phyloP scores from a whole-genome alignment of 2,797 vertebrate species.

The Loris lydekkerianus region DNA sequence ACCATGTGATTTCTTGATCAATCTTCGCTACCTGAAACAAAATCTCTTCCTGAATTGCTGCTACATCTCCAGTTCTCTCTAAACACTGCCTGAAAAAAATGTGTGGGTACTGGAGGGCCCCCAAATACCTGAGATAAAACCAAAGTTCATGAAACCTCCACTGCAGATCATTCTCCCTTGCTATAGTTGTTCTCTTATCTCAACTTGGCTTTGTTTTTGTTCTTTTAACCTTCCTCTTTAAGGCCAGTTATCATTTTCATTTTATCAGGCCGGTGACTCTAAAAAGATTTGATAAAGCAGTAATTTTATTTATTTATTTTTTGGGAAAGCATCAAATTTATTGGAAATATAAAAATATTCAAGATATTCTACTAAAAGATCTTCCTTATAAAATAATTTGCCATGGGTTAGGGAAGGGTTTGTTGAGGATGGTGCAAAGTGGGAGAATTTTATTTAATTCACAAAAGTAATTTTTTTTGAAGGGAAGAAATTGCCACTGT shows the following conservation, averaged over 20 bases:
- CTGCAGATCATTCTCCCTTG: constrained; percentile 69
- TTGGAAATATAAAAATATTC: constrained; percentile 67
- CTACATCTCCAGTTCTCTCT: constrained; percentile 70
- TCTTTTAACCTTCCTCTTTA: constrained; percentile 54
- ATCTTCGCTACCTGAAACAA: constrained; percentile 75
- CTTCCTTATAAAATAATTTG: constrained; percentile 60
- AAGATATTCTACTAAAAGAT: constrained; percentile 49
- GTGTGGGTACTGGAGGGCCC: constrained; percentile 73
- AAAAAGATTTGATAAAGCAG: constrained; percentile 69
- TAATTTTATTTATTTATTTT: constrained; percentile 63
- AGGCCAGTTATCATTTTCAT: constrained; percentile 67
- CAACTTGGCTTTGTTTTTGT: background rate
- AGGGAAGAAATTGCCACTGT: constrained; percentile 82
- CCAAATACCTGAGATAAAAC: constrained; percentile 68
- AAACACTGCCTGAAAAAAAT: constrained; percentile 76
- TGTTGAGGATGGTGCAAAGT: constrained; percentile 43
- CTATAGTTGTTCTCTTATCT: constrained; percentile 59
- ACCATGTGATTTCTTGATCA: constrained; percentile 72
- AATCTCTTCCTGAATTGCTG: constrained; percentile 73
- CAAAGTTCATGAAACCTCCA: constrained; percentile 70
- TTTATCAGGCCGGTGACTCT: constrained; percentile 65
- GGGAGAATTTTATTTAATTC: constrained; percentile 78
- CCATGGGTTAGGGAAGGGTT: background rate
- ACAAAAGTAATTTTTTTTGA: constrained; percentile 82
- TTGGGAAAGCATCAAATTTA: constrained; percentile 57